Evolutionary conservation across 2,113 vertebrate species (phyloP).

Genomic region (Chascanopsetta lugubris): DNA sequence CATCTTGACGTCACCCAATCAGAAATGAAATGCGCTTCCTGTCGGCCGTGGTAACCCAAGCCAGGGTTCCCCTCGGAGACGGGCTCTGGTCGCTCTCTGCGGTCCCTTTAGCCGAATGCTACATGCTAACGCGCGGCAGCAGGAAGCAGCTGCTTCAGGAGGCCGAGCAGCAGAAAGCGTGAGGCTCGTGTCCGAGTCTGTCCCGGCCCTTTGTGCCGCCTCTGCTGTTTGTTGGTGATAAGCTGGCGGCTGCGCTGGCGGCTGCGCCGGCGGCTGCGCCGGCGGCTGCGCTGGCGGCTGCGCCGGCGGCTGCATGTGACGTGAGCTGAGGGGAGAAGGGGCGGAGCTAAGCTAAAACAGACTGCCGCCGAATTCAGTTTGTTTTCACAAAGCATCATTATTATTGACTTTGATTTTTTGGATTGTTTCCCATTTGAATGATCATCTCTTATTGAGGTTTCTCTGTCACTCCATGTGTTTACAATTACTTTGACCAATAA

Average conservation of each 20-base stretch:
- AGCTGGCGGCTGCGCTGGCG: conserved; percentile 62
- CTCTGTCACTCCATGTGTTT: too few species aligned
- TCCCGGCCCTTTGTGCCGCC: conserved; percentile 70
- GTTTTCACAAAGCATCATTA: not conserved
- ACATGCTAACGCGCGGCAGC: conserved; percentile 55
- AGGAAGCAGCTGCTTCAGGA: conserved; percentile 68
- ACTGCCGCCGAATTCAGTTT: not conserved
- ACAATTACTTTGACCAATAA: too few species aligned
- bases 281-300: conserved; percentile 44
- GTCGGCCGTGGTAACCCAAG: conserved; percentile 69
- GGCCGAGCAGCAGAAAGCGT: conserved; percentile 67
- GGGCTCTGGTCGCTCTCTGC: conserved; percentile 63
- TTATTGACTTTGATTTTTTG: not conserved
- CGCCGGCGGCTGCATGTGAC: conserved; percentile 33
- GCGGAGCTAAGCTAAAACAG: conserved; percentile 26
- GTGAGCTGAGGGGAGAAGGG: conserved; percentile 18
- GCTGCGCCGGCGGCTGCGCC: conserved; percentile 37
- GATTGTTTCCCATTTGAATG: not conserved
- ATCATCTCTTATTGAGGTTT: too few species aligned
- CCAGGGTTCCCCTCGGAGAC: conserved; percentile 63
- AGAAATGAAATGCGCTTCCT: conserved; percentile 59
- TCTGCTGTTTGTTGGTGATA: conserved; percentile 78
- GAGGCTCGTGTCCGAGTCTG: conserved; percentile 74
- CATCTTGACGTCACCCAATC: conserved; percentile 61
- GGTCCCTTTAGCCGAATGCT: conserved; percentile 61